Base-by-base conservation (phyloP, 2,888 invertebrate genomes). In the Diploptera punctata region DNA sequence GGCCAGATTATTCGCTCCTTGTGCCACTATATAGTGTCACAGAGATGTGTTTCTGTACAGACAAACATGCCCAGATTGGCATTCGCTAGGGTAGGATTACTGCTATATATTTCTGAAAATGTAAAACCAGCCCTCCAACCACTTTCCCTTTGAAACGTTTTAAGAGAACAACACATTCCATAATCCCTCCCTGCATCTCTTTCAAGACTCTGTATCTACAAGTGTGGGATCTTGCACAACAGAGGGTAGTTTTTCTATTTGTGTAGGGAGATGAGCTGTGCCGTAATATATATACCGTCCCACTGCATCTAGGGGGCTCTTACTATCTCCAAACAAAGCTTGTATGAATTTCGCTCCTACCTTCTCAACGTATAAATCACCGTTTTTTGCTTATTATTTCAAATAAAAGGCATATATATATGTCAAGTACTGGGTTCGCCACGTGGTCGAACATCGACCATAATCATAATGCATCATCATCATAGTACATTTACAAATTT, bases 171-270 rank as follows among this genome's bases (percentile, higher is more conserved):
- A 33, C 61, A 61, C 61, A 38, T 0, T 19, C 65, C 26, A 65
- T 65, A 65, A 65, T 65, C 65, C 65, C 44, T 24, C 44, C 29
- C 65, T 33, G 9, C n/a, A 4, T n/a, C 57, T 57, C 29, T 57
- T 57, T 57, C n/a, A 57, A 57, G 57, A 54, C 26, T 21, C 13
- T 7, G 2, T 54, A 21, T 54, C 54, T 21, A 57, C 57, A 57
- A 57, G 57, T 29, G 57, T 57, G 57, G 57, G n/a, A 57, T 57
- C 57, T n/a, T 29, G 29, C 26, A 57, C 57, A 57, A 52, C 57
- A 44, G 18, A 65, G 65, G 65, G 65, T 47, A 65, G 65, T 65
- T 65, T 65, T 65, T 65, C 65, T 65, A 65, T 65, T 65, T 65
- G 65, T 47, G 26, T 65, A 65, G 65, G 65, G 65, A 65, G 65